These are phyloP conservation scores for Anastrepha ludens DNA, from an alignment of 1,140 invertebrate species.

Conservation along the genomic window DNA sequence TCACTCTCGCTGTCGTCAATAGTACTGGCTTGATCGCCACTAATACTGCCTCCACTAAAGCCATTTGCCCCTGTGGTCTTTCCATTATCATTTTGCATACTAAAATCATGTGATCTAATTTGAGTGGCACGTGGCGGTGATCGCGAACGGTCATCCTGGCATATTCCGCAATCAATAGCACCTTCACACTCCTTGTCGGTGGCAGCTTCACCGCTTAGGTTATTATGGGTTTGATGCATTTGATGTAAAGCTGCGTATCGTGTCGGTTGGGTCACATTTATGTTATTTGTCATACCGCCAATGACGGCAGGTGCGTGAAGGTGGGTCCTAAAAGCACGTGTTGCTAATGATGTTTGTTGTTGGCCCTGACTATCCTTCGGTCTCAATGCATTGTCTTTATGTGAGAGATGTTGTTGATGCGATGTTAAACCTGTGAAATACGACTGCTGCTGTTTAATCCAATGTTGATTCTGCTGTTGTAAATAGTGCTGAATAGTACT, in stretches of 20 bases:
- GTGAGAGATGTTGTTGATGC: conserved; percentile 52
- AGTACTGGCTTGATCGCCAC: conserved; percentile 69
- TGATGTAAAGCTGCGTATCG: neutral
- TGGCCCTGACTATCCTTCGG: conserved; percentile 58
- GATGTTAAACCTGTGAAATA: conserved; percentile 57
- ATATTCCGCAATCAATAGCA: conserved; percentile 34
- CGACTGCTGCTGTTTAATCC: conserved; percentile 59
- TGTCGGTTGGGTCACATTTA: too few species aligned
- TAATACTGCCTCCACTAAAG: conserved; percentile 67
- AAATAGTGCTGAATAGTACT: conserved; percentile 54
- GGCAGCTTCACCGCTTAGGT: conserved; percentile 52
- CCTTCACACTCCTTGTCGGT: conserved; percentile 53
- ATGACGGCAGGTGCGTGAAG: neutral
- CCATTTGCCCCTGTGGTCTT: neutral
- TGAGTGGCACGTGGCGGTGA: conserved; percentile 64
- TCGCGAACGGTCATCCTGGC: conserved; percentile 68
- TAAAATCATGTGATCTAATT: conserved; percentile 21
- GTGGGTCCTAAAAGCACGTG: neutral
- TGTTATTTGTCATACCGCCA: too few species aligned
- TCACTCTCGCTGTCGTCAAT: conserved; percentile 73
- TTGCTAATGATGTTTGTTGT: conserved; percentile 55
- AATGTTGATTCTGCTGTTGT: conserved; percentile 61
- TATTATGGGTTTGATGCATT: neutral
- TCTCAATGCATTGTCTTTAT: too few species aligned
- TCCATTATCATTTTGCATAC: neutral